Base-by-base conservation (phyloP, 1,140 invertebrate species). In the Drosophila hydei region DNA sequence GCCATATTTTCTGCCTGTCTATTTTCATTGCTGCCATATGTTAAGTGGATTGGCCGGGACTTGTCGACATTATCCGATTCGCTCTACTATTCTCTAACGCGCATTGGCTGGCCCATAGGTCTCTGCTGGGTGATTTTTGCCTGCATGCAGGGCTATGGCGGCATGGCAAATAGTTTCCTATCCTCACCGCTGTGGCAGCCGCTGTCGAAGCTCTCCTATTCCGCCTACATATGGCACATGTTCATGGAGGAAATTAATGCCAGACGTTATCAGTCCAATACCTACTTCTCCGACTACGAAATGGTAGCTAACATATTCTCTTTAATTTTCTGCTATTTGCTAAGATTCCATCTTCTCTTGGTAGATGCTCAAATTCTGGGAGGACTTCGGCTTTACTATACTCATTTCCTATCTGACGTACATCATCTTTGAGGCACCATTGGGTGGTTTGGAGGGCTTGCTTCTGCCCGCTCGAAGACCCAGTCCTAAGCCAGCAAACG, bases 101-200 rank as follows among this genome's bases (percentile, higher is more conserved):
- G 95, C 27, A 91, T 93, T 1, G 90, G 91, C 0, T 96, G 95
- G 94, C 92, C 93, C 0, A 5, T 94, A 0, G 92, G 91, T 0
- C 56, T 96, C 3, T 92, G 93, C 1, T 96, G 95, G 95, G 92
- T 96, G 8, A 93, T 96, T 4, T 94, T 95, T 43, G 94, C 94
- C 2, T 95, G 95, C 74, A 89, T 92, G 3, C 92, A 93, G 51
- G 94, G 94, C 27, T 94, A 94, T 80, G 95, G 94, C 69, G 95
- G 93, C 55, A 80, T 92, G 27, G 91, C 93, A 25, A 92, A 93
- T 51, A 92, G 91, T 81, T 92, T 94, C n/a, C 75, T 94, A 3
- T 92, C 92, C 6, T 79, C 91, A 4, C 70, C 81, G 1, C 65
- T 93, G n/a, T 94, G 93, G 92, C 93, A 93, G 76, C 74, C 93